Evolutionary conservation across 2,888 invertebrate genomes (phyloP).

Genomic region (Trimorus sp.): DNA sequence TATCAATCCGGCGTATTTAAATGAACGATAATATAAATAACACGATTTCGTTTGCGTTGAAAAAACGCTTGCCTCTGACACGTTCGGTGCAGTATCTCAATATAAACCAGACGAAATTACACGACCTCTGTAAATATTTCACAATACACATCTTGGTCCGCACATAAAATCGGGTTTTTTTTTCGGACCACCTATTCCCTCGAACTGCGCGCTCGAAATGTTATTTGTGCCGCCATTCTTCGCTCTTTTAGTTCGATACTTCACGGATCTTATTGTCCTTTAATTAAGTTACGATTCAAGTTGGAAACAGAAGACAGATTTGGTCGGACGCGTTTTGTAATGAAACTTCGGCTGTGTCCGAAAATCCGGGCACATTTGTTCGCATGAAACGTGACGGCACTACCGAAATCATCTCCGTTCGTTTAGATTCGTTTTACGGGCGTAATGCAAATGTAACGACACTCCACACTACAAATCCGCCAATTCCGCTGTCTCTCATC

Average conservation of each 20-base stretch:
- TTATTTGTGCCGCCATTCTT: conserved; percentile 2
- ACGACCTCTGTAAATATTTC: too few species aligned
- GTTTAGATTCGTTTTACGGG: conserved; percentile 47
- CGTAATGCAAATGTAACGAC: conserved; percentile 51
- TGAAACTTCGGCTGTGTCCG: conserved; percentile 39
- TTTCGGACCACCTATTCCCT: neutral
- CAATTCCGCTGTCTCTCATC: too few species aligned
- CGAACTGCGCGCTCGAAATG: neutral
- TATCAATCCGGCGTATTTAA: too few species aligned
- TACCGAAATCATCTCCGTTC: conserved; percentile 43
- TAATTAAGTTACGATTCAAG: conserved; percentile 37
- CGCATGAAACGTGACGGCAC: conserved; percentile 50
- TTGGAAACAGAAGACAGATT: conserved; percentile 33
- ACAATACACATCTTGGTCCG: too few species aligned
- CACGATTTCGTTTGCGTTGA: too few species aligned
- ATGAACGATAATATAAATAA: too few species aligned
- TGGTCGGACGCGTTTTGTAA: conserved; percentile 27
- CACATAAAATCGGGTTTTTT: too few species aligned
- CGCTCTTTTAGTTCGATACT: conserved; percentile 6
- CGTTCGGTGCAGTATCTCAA: neutral
- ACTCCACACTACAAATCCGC: too few species aligned
- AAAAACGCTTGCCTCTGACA: too few species aligned
- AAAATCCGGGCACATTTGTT: conserved; percentile 43
- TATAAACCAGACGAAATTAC: neutral
- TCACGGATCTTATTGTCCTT: conserved; percentile 29